Evolutionary conservation across 2,113 vertebrate genomes (phyloP).

Genomic region (Varanus salvator): DNA sequence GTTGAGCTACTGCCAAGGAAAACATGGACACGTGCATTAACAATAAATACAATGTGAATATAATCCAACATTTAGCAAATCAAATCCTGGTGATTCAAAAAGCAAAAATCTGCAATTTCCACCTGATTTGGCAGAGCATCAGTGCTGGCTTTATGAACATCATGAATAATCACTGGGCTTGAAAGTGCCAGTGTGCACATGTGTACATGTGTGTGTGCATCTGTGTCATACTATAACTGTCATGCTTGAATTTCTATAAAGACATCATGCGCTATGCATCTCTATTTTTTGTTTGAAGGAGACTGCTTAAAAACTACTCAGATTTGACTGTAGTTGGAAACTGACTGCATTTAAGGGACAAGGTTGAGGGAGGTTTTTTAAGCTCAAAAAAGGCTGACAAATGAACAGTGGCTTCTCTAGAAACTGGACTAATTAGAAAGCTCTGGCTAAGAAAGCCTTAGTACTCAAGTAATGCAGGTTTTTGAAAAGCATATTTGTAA

Average conservation of each 20-base stretch:
- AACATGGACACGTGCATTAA: constrained; percentile 6
- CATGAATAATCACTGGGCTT: not conserved
- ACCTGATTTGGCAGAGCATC: not conserved
- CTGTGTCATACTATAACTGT: not conserved
- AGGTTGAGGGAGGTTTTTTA: not conserved
- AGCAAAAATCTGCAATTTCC: not conserved
- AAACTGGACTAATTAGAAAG: not conserved
- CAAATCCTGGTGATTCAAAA: not conserved
- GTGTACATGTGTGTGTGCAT: not conserved
- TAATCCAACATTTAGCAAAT: constrained; percentile 13
- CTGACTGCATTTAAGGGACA: not conserved
- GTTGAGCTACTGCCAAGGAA: not conserved
- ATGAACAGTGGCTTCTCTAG: not conserved
- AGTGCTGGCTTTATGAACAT: not conserved
- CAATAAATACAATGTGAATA: constrained; percentile 1
- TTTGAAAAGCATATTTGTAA: not conserved
- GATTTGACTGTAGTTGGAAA: not conserved
- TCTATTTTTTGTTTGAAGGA: constrained; percentile 1
- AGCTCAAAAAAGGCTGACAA: not conserved
- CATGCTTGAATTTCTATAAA: constrained; percentile 1
- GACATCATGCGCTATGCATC: not conserved
- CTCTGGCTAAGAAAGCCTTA: not conserved
- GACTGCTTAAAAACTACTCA: no score
- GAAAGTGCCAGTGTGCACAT: not conserved
- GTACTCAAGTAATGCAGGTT: no score